A percentile compares a stretch with the other conserved stretches of the same genome.
phyloP scores from a whole-genome alignment of 2,113 vertebrate species.

The Cinclus mexicanus region DNA sequence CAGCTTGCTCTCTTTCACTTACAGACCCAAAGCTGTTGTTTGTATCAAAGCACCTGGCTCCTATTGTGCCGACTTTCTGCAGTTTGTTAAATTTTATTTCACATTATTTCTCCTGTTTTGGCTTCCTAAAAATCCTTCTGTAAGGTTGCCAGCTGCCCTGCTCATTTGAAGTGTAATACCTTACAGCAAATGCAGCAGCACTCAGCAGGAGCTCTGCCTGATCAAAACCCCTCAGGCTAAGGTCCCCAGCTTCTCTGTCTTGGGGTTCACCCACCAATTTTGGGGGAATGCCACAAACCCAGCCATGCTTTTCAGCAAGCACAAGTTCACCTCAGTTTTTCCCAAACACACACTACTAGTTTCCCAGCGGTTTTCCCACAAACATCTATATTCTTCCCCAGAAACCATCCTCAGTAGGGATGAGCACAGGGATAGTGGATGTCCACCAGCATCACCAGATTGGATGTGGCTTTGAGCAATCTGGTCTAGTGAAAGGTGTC shows the following conservation, averaged over 20 bases:
- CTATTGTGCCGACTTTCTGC: background rate
- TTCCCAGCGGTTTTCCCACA: background rate
- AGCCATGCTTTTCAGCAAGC: background rate
- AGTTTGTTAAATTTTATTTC: constrained; percentile 5
- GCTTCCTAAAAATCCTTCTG: background rate
- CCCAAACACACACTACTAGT: background rate
- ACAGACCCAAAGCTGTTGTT: background rate
- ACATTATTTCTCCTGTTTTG: background rate
- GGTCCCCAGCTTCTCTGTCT: background rate
- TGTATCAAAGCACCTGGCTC: background rate
- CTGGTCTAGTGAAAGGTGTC: background rate
- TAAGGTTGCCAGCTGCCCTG: background rate
- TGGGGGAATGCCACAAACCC: background rate
- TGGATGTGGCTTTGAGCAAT: background rate
- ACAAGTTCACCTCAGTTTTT: background rate
- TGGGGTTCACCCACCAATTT: background rate
- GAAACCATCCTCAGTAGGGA: background rate
- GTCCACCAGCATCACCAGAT: background rate
- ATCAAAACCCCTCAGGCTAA: background rate
- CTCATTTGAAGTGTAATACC: background rate
- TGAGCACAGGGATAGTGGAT: background rate
- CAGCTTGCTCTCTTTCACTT: background rate
- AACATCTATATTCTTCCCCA: background rate
- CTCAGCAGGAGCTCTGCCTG: background rate
- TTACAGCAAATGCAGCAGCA: background rate